These are phyloP conservation scores for Urophycis tenuis DNA, from an alignment of 2,797 vertebrate species.

Conservation along the genomic window DNA sequence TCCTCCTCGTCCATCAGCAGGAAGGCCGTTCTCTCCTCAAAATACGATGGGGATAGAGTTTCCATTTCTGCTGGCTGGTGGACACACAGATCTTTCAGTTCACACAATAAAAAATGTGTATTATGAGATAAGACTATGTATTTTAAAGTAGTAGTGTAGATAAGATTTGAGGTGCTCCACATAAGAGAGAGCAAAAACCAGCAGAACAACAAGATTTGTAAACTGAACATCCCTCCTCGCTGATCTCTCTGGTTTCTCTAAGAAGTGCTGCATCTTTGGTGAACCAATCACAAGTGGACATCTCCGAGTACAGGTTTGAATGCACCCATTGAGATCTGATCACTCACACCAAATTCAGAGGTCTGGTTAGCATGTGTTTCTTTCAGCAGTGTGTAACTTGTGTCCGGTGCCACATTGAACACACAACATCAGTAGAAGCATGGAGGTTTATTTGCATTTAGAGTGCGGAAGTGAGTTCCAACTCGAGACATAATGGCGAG, in stretches of 20 bases:
- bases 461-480: too few species aligned
- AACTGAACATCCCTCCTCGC: neutral
- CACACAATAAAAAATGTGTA: neutral
- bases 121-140: neutral
- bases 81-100: neutral
- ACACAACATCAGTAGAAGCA: too few species aligned
- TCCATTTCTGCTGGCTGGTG: neutral
- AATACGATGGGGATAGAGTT: neutral
- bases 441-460: too few species aligned
- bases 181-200: neutral
- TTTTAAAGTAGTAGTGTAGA: neutral
- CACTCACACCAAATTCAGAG: too few species aligned
- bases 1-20: neutral
- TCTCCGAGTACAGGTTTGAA: too few species aligned
- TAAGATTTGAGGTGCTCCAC: neutral
- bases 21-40: neutral
- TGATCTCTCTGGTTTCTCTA: neutral
- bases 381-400: too few species aligned
- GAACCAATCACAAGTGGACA: too few species aligned
- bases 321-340: too few species aligned
- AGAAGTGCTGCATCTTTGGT: too few species aligned
- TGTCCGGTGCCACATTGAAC: too few species aligned
- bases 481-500: too few species aligned
- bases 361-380: too few species aligned
- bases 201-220: neutral